phyloP scores from a whole-genome alignment of 2,113 vertebrate species.

The Mystacornis crossleyi region DNA sequence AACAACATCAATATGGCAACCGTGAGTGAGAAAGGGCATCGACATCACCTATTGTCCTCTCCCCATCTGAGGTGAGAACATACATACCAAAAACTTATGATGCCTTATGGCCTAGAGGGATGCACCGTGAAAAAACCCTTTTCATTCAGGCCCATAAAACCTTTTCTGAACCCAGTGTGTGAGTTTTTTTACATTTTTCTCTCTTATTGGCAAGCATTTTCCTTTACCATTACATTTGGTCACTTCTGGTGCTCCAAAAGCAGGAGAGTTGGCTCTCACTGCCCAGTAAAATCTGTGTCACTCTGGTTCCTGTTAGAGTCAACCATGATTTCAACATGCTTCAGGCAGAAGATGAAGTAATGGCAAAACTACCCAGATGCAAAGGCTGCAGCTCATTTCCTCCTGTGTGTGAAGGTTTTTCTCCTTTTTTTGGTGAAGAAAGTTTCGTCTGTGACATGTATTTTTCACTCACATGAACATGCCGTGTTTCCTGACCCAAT shows the following conservation, averaged over 20 bases:
- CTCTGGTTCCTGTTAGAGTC: background rate
- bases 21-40: background rate
- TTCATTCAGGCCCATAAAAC: background rate
- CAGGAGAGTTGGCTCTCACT: background rate
- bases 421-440: background rate
- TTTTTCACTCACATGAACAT: background rate
- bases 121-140: background rate
- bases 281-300: background rate
- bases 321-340: background rate
- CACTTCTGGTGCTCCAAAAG: background rate
- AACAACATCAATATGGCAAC: background rate
- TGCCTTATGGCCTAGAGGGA: background rate
- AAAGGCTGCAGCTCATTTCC: background rate
- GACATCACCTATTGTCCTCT: background rate
- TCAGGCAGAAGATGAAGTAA: background rate
- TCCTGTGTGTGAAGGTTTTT: background rate
- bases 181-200: background rate
- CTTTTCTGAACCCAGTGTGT: background rate
- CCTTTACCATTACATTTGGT: background rate
- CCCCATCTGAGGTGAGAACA: background rate
- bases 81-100: background rate
- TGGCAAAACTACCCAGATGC: background rate
- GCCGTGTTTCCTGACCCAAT: background rate
- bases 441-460: background rate
- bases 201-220: background rate